Base-by-base conservation (phyloP, 2,888 invertebrate species). In the Agrypnus murinus region DNA sequence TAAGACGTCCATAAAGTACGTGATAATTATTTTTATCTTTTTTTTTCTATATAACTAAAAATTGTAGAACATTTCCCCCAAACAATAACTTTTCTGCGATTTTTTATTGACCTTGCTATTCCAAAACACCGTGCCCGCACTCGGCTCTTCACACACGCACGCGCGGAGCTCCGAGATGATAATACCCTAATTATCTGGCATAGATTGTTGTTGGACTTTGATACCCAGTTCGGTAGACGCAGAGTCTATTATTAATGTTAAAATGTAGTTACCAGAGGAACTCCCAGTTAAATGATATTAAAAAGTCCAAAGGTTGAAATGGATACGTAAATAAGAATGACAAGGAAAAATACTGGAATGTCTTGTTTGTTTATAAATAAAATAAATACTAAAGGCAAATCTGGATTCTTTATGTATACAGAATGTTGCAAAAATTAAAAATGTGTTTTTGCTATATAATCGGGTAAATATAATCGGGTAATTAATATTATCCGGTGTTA, bases 131-230 rank as follows among this genome's bases (percentile, higher is more conserved):
- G n/a, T n/a, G n/a, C n/a, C n/a, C n/a, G n/a, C n/a, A n/a, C n/a
- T n/a, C n/a, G n/a, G n/a, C n/a, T n/a, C n/a, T n/a, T n/a, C n/a
- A n/a, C n/a, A n/a, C n/a, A 4, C 40, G 40, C 40, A 10, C n/a
- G 40, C 40, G 9, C 7, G 7, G 36, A 9, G 36, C 36, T 7
- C 36, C 7, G 40, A 40, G 40, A 40, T 40, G 12, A 40, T 40
- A 40, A 40, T 40, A 55, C 36, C 55, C 9, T 36, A 31, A 38
- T 58, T 38, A 58, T 58, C 40, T 58, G 58, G 43, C 58, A 43
- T n/a, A 10, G 15, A 58, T 7, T 2, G 31, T 17, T 2, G 25
- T 14, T 57, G 57, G n/a, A 58, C 58, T 58, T 58, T 58, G 58
- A 36, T 36, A n/a, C 31, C 5, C 5, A 25, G 1, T 19, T 15